Conservation (phyloP, 2,797 vertebrate genomes). For the Pseudocheirus occidentalis region DNA sequence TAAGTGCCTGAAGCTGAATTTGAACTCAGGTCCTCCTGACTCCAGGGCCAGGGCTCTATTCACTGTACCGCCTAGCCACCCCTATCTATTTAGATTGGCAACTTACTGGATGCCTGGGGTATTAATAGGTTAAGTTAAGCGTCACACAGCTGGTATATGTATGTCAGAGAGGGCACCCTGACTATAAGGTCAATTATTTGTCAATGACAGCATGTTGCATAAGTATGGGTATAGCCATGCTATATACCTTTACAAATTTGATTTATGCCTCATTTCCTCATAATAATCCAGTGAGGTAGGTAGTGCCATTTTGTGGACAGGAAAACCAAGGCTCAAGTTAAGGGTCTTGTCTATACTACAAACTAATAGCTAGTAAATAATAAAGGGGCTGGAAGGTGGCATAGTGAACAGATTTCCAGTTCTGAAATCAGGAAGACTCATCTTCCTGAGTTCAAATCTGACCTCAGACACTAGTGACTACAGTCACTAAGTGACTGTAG, state of each 20-base stretch:
- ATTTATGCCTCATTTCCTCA: conserved; percentile 6
- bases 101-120: neutral
- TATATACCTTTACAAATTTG: conserved; percentile 43
- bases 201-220: neutral
- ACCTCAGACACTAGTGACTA: neutral
- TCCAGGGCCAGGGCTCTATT: no score
- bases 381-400: neutral
- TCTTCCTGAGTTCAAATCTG: neutral
- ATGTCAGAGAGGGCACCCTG: neutral
- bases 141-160: neutral
- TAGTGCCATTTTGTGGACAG: neutral
- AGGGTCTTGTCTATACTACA: neutral
- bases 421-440: neutral
- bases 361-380: neutral
- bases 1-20: no score
- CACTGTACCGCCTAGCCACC: no score
- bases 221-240: neutral
- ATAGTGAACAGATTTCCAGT: neutral
- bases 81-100: no score
- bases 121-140: neutral
- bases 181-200: neutral
- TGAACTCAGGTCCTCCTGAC: no score
- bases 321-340: neutral
- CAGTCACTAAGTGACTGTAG: neutral
- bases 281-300: neutral